Evolutionary conservation across 2,113 vertebrate species (phyloP), one percentile per base, ranked within the genome.

Genomic region (Cranoglanis bouderius): DNA sequence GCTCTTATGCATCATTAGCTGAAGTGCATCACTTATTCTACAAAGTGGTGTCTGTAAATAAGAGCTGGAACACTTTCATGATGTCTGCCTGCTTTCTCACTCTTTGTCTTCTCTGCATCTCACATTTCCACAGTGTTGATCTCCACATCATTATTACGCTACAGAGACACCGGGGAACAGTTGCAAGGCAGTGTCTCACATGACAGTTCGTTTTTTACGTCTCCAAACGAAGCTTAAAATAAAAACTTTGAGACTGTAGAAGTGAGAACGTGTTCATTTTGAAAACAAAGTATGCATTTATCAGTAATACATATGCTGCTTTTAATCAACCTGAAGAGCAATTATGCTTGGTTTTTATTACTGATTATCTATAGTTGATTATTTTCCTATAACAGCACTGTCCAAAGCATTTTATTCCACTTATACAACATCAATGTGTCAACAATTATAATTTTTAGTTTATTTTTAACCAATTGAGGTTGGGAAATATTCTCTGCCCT

Each of bases 1-100:
- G 70, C 84, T 84, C 32, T 82, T 63, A 77, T 72, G 87, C 90
- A 89, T 92, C 83, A 90, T 92, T 92, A 90, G 40, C 83, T 61
- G 40, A 61, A 83, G 53, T 85, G 72, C 72, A 84, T 87, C 82
- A 57, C 40, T 90, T 89, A 65, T 35, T 81, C 65, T 35, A 46
- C 85, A 87, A 80, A 61, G 65, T 18, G 24, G 46, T 74, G 46
- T 49, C 38, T 55, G 67, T 63, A 77, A 70, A 82, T 53, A 82
- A 63, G 40, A 63, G 43, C 46, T 38, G 21, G 6, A 67, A 16
- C 51, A 6, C 74, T 63, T 84, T 51, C 18, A 43, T 82, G 46
- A 9, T 19, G 53, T 16, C 61, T 29, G n/a, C 49, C 57, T 82
- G 57, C 46, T 6, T 18, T n/a, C 55, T 43, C 9, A 1, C 43